phyloP scores from a whole-genome alignment of 2,113 vertebrate species.

The Collichthys lucidus region DNA sequence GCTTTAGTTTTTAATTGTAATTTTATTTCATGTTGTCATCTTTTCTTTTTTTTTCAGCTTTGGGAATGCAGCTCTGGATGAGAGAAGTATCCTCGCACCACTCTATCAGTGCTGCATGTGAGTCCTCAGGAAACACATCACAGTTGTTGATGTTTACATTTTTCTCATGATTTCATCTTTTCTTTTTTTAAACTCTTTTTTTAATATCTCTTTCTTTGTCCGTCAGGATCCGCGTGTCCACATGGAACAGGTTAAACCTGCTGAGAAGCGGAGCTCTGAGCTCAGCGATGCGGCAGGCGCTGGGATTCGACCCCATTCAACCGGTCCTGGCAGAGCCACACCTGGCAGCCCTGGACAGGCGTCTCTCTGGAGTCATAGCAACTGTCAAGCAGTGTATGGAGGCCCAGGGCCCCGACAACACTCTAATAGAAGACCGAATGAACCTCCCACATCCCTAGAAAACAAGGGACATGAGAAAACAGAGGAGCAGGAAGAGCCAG shows the following conservation, averaged over 20 bases:
- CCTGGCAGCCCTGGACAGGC: constrained; percentile 91
- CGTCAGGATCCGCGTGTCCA: constrained; percentile 94
- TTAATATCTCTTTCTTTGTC: background rate
- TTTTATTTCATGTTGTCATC: background rate
- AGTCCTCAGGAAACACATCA: constrained; percentile 75
- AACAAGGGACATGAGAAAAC: background rate
- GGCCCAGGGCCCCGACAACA: constrained; percentile 90
- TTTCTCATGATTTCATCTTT: background rate
- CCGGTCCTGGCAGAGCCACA: constrained; percentile 91
- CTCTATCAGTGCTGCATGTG: constrained; percentile 99
- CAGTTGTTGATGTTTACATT: background rate
- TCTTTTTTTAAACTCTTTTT: background rate
- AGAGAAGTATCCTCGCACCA: constrained; percentile 97
- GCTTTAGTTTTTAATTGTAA: background rate
- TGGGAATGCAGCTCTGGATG: constrained; percentile 94
- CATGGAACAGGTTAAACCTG: constrained; percentile 95
- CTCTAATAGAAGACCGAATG: constrained; percentile 97
- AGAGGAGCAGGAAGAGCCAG: background rate
- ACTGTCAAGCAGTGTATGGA: constrained; percentile 96
- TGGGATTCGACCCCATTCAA: constrained; percentile 90
- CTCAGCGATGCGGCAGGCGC: constrained; percentile 90
- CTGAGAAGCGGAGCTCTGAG: constrained; percentile 91
- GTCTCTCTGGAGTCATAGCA: constrained; percentile 89
- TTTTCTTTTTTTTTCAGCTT: constrained; percentile 86
- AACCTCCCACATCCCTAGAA: constrained; percentile 91